Evolutionary conservation across 2,113 vertebrate genomes (phyloP).

Genomic region (Leptobrachium ailaonicum): DNA sequence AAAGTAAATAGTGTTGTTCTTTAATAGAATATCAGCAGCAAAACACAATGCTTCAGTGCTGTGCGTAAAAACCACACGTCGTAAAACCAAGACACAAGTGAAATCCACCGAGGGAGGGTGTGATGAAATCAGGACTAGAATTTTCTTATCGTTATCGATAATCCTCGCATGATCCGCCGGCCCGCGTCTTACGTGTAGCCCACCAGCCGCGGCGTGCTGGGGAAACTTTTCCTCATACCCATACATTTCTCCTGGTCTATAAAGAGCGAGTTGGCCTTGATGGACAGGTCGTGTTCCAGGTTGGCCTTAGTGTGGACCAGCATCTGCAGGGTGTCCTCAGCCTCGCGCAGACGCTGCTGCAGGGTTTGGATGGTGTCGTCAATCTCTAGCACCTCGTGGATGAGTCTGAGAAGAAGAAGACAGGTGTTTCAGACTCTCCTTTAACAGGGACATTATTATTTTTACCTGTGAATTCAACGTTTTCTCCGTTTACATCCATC

Average conservation of each 20-base stretch:
- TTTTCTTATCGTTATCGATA: no score
- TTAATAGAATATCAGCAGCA: no score
- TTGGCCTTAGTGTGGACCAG: slow-evolving; percentile 79
- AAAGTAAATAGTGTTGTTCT: no score
- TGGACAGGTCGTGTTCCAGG: slow-evolving; percentile 83
- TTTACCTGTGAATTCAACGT: no score
- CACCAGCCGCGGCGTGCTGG: slow-evolving; percentile 78
- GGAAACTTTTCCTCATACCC: slow-evolving; percentile 88
- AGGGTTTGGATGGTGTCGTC: slow-evolving; percentile 81
- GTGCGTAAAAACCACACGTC: slow-evolving; percentile 8
- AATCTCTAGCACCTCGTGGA: slow-evolving; percentile 83
- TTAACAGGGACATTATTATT: no score
- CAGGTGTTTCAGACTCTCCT: background rate
- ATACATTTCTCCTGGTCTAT: slow-evolving; percentile 94
- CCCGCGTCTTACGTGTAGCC: slow-evolving; percentile 70
- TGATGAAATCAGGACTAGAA: no score
- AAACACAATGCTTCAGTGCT: background rate
- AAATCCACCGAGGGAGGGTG: background rate
- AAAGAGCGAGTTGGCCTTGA: slow-evolving; percentile 91
- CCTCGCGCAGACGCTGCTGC: slow-evolving; percentile 79
- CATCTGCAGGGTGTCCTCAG: slow-evolving; percentile 78
- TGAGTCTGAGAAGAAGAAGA: slow-evolving; percentile 71
- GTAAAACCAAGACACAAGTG: slow-evolving; percentile 9
- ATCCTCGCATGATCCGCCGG: background rate
- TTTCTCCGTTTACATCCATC: no score